Conservation (phyloP, 2,888 invertebrate genomes). For the Anarsia innoxiella region DNA sequence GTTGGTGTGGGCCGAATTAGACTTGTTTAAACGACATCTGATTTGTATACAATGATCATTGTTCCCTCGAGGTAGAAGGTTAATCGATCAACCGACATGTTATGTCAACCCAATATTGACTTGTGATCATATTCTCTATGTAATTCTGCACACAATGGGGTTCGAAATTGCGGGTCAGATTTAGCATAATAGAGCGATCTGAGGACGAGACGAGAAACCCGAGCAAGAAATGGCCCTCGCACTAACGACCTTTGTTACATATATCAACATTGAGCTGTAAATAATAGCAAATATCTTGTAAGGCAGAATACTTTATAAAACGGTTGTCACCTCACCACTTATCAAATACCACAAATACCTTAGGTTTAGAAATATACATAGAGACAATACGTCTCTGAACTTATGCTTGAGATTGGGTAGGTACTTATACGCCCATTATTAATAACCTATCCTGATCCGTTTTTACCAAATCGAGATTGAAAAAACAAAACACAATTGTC, state of each 20-base stretch:
- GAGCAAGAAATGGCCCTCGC: slow-evolving; percentile 3
- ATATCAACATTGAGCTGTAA: too few species aligned
- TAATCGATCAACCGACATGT: slow-evolving; percentile 42
- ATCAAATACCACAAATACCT: too few species aligned
- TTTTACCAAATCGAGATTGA: too few species aligned
- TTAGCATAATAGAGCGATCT: slow-evolving; percentile 20
- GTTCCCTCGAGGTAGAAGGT: slow-evolving; percentile 38
- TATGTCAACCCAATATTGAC: slow-evolving; percentile 36
- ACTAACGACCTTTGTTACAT: not conserved
- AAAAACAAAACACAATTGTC: too few species aligned
- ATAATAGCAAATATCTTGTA: too few species aligned
- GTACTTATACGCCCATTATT: too few species aligned
- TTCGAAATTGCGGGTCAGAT: slow-evolving; percentile 18
- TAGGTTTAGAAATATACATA: too few species aligned
- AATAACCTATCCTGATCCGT: too few species aligned
- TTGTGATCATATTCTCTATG: slow-evolving; percentile 29
- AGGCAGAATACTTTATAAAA: too few species aligned
- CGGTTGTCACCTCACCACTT: too few species aligned
- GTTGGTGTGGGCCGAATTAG: slow-evolving; percentile 38
- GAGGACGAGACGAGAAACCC: slow-evolving; percentile 2
- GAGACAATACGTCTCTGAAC: too few species aligned
- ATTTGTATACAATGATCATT: slow-evolving; percentile 74
- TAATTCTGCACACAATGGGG: slow-evolving; percentile 15
- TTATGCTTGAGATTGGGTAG: too few species aligned
- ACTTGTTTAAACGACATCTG: slow-evolving; percentile 40